A percentile compares a stretch with the other conserved stretches of the same genome.
These are phyloP conservation scores for Lysandra coridon DNA, from an alignment of 2,888 invertebrate species.

Conservation along the genomic window DNA sequence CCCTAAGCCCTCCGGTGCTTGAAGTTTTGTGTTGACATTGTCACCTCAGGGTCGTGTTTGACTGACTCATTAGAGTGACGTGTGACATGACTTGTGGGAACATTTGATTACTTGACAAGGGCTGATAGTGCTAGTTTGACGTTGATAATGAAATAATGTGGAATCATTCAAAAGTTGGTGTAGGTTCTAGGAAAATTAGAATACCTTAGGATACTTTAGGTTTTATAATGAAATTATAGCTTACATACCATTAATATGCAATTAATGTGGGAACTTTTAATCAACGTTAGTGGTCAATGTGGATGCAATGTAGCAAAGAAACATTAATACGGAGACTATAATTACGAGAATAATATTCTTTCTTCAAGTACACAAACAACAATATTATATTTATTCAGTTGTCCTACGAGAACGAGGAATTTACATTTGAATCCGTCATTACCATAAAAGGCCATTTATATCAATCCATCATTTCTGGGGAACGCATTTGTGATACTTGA, in stretches of 20 bases:
- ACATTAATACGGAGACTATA: constrained; percentile 2
- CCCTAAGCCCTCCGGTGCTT: neutral
- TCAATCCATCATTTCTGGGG: constrained; percentile 65
- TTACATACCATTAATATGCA: neutral
- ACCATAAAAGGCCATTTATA: constrained; percentile 72
- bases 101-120: neutral
- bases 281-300: neutral
- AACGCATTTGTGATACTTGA: constrained; percentile 75
- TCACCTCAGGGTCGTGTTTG: constrained; percentile 25
- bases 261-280: neutral
- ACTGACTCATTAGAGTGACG: constrained; percentile 1
- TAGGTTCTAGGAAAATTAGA: neutral
- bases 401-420: constrained; percentile 63
- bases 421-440: constrained; percentile 73
- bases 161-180: neutral
- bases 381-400: constrained; percentile 56
- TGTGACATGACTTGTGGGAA: constrained; percentile 2
- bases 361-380: constrained; percentile 32
- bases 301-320: neutral
- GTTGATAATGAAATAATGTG: neutral
- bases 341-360: constrained; percentile 7
- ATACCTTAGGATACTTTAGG: too few relatives aligned
- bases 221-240: neutral
- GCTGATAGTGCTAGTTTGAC: neutral
- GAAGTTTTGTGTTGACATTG: constrained; percentile 13